These are phyloP conservation scores for Ascaphus truei DNA, from an alignment of 2,113 vertebrate genomes.

Conservation along the genomic window DNA sequence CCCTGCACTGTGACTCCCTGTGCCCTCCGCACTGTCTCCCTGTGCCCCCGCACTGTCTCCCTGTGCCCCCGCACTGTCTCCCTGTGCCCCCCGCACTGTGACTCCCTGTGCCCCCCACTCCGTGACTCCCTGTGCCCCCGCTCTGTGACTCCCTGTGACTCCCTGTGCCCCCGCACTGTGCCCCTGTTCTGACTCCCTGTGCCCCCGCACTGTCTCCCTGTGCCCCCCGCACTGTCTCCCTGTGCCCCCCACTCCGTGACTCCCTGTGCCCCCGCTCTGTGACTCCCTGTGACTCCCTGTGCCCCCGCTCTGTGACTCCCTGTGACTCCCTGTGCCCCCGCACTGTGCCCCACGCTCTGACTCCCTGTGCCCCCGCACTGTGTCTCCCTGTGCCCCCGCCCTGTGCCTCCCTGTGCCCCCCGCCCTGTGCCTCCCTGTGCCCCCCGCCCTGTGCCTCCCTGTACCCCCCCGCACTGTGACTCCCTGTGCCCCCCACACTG, in stretches of 20 bases:
- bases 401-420: background rate
- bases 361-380: fast-evolving
- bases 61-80: fast-evolving
- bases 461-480: fast-evolving
- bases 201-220: background rate
- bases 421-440: background rate
- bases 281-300: background rate
- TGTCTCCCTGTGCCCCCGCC: too few relatives aligned
- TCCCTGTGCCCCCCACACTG: background rate
- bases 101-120: fast-evolving
- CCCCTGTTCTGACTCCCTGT: too few relatives aligned
- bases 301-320: background rate
- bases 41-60: background rate
- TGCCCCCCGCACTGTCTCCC: background rate
- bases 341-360: background rate
- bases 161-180: background rate
- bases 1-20: fast-evolving
- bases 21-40: background rate
- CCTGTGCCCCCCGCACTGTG: background rate
- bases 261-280: background rate
- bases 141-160: too few relatives aligned
- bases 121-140: background rate
- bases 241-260: fast-evolving
- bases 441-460: background rate
- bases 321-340: fast-evolving